A percentile compares a stretch with the other conserved stretches of the same genome.
phyloP scores from a whole-genome alignment of 92 coral and sea anemone species.

The Palythoa grandis region DNA sequence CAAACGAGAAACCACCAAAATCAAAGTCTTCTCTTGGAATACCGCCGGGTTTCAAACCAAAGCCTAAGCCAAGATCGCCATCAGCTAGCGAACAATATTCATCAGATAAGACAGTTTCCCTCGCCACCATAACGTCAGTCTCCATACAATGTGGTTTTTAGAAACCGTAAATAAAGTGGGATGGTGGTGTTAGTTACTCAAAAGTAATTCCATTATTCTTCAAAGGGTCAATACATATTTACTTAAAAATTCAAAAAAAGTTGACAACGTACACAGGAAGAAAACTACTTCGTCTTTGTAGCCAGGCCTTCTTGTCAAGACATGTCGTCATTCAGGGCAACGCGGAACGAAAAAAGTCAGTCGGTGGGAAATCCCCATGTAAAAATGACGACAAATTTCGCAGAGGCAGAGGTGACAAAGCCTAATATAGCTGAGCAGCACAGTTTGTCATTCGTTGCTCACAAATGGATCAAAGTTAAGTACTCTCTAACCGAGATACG shows the following conservation, averaged over 20 bases:
- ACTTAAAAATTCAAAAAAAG: slow-evolving; percentile 1
- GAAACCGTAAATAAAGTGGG: slow-evolving; percentile 1
- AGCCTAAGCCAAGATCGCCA: slow-evolving; percentile 83
- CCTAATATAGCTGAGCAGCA: too few species aligned
- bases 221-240: neutral
- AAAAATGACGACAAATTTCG: too few species aligned
- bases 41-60: slow-evolving; percentile 87
- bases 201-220: neutral
- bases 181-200: neutral
- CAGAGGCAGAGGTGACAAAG: too few species aligned
- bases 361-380: too few species aligned
- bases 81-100: slow-evolving; percentile 50
- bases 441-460: too few species aligned
- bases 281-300: neutral
- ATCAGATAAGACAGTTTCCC: slow-evolving; percentile 55
- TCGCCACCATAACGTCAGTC: slow-evolving; percentile 41
- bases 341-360: too few species aligned
- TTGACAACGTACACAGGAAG: slow-evolving; percentile 21
- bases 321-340: slow-evolving; percentile 30
- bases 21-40: slow-evolving; percentile 59
- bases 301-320: slow-evolving; percentile 21
- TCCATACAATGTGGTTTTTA: slow-evolving; percentile 39
- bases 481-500: too few species aligned
- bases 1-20: slow-evolving; percentile 39
- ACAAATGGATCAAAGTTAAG: too few species aligned